A percentile compares a stretch with the other conserved stretches of the same genome.
Conservation (phyloP, 2,797 vertebrate species). For the Moxostoma hubbsi region DNA sequence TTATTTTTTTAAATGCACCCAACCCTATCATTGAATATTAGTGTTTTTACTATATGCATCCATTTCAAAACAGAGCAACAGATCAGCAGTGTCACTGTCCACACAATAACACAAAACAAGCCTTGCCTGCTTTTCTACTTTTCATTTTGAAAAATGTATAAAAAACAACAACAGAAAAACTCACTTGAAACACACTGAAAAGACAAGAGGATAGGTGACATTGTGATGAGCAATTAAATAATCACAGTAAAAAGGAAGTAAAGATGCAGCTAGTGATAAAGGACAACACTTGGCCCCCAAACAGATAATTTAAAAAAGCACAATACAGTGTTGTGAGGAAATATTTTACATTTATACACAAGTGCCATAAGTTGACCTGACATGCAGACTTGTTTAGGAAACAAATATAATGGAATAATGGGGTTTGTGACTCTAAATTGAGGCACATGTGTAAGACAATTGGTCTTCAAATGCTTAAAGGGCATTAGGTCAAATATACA, state of each 20-base stretch:
- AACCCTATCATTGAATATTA: conserved; percentile 75
- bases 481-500: conserved; percentile 43
- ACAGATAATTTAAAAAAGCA: conserved; percentile 73
- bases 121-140: conserved; percentile 56
- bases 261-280: conserved; percentile 67
- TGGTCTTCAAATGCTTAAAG: conserved; percentile 1
- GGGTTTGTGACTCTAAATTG: not conserved
- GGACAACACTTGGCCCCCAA: conserved; percentile 68
- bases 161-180: conserved; percentile 71
- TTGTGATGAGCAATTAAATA: conserved; percentile 70
- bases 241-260: conserved; percentile 73
- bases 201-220: conserved; percentile 50
- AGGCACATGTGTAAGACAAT: conserved; percentile 10
- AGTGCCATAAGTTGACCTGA: conserved; percentile 76
- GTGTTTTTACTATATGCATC: conserved; percentile 72
- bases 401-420: conserved; percentile 11
- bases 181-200: conserved; percentile 76
- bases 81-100: conserved; percentile 65
- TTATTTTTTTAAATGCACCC: conserved; percentile 73
- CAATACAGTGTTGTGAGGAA: conserved; percentile 76
- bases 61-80: conserved; percentile 61
- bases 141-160: conserved; percentile 74
- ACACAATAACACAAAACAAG: conserved; percentile 67
- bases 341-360: conserved; percentile 84
- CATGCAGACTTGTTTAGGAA: conserved; percentile 64